Evolutionary conservation across 2,888 invertebrate genomes (phyloP), one percentile per base, ranked within the genome.

Genomic region (Drepanosiphum platanoidis): DNA sequence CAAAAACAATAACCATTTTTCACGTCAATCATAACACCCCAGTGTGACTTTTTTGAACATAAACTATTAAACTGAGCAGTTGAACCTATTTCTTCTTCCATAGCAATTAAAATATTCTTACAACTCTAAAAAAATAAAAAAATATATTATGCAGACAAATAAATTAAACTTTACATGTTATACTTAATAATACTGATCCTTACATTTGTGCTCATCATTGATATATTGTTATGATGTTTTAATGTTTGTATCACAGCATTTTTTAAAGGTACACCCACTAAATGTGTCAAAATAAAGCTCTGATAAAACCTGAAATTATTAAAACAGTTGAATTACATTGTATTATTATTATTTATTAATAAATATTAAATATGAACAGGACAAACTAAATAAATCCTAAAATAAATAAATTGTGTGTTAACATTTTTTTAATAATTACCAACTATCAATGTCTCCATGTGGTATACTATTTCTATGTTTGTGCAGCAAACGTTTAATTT

Each of bases 391-490:
- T 18, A 11, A n/a, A 78, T 36, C 8, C 32, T 27, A 42, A 78
- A 64, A 58, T 75, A 30, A 27, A 11, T 27, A 27, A 15, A 58
- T 78, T n/a, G 64, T 9, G 3, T 36, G 36, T 34, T 18, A n/a
- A 64, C 61, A 78, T 27, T 36, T 79, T n/a, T 11, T 58, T 86
- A 42, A 39, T 68, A 79, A 79, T 87, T 87, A 94, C 90, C 92
- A 92, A 87, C 90, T 90, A 86, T 93, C 92, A 70, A 94, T 89
- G n/a, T 91, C 91, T 13, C 92, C 91, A 70, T 91, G 89, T 0
- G 92, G 92, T 77, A 94, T 91, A 87, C 91, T 88, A 86, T 90
- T 89, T 1, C 92, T 90, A 87, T 93, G 91, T 87, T 91, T 91
- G 87, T 90, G 90, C 88, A 94, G 89, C 46, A 94, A 89, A 87